phyloP scores from a whole-genome alignment of 2,113 vertebrate species.

The Trematocara marginatum region DNA sequence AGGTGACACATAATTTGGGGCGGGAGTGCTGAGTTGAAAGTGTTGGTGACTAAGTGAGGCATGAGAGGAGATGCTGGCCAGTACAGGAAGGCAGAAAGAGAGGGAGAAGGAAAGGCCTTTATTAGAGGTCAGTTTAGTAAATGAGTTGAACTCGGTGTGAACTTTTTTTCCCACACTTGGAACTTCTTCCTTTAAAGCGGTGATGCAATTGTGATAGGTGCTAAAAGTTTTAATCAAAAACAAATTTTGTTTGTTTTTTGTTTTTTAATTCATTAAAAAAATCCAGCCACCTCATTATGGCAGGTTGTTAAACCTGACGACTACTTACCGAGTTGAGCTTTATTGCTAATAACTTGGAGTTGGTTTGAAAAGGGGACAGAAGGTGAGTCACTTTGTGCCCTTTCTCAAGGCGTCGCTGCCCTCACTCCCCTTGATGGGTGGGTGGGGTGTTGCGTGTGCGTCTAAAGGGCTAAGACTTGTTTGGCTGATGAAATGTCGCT shows the following conservation, averaged over 20 bases:
- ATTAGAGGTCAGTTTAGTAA: slow-evolving; percentile 24
- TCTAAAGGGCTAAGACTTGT: slow-evolving; percentile 49
- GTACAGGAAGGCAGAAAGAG: slow-evolving; percentile 1
- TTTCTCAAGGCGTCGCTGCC: slow-evolving; percentile 43
- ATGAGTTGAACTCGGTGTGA: not conserved
- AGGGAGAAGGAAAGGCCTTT: slow-evolving; percentile 6
- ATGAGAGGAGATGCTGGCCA: slow-evolving; percentile 50
- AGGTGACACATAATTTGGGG: slow-evolving; percentile 67
- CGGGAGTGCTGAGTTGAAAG: slow-evolving; percentile 64
- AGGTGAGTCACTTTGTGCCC: not conserved
- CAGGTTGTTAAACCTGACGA: not conserved
- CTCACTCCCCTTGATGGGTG: slow-evolving; percentile 33
- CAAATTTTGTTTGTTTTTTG: not conserved
- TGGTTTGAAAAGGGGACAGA: not conserved
- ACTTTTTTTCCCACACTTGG: not conserved
- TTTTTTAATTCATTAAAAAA: not conserved
- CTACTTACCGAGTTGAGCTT: not conserved
- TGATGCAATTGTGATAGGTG: not conserved
- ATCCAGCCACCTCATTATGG: not conserved
- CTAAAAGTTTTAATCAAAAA: not conserved
- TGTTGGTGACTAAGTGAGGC: slow-evolving; percentile 66
- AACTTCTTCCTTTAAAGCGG: not conserved
- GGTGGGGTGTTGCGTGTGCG: slow-evolving; percentile 11
- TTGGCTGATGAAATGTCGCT: slow-evolving; percentile 64
- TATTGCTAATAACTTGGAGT: not conserved